Percentiles rank a stretch among this genome's conserved stretches.
Evolutionary conservation across 2,888 invertebrate species (phyloP).

Genomic region (Drosophila conformis): DNA sequence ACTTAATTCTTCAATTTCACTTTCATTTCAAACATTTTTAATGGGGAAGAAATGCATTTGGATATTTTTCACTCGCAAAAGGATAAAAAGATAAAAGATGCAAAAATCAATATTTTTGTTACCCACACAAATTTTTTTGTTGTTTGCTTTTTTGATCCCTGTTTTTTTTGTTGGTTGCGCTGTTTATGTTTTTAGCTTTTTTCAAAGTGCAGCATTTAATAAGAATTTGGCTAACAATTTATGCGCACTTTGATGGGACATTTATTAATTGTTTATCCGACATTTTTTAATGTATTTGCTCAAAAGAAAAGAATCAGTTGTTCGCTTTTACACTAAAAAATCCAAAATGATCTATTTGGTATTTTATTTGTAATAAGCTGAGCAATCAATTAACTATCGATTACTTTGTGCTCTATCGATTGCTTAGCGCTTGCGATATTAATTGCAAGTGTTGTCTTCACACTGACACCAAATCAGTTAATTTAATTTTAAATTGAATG

Average conservation of each 20-base stretch:
- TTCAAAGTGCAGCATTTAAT: slow-evolving; percentile 11
- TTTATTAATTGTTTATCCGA: slow-evolving; percentile 56
- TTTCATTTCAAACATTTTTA: not conserved
- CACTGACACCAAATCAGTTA: not conserved
- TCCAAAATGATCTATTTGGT: slow-evolving; percentile 18
- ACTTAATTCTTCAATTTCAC: not conserved
- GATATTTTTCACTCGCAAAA: slow-evolving; percentile 11
- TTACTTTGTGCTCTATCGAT: not conserved
- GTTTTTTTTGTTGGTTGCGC: not conserved
- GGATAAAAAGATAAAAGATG: not conserved
- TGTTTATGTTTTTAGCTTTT: not conserved
- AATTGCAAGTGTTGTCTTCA: not conserved
- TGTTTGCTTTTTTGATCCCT: not conserved
- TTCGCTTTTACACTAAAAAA: slow-evolving; percentile 34
- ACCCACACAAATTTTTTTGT: slow-evolving; percentile 22
- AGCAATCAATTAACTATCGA: not conserved
- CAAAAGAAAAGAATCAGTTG: slow-evolving; percentile 37
- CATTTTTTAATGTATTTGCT: slow-evolving; percentile 51
- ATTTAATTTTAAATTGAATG: not conserved
- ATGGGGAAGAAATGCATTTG: not conserved
- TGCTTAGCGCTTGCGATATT: not conserved
- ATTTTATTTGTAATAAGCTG: slow-evolving; percentile 3
- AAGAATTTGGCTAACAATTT: slow-evolving; percentile 3
- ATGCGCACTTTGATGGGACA: slow-evolving; percentile 21
- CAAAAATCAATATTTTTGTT: slow-evolving; percentile 40